phyloP scores from a whole-genome alignment of 1,140 invertebrate species.

The Diprion similis region DNA sequence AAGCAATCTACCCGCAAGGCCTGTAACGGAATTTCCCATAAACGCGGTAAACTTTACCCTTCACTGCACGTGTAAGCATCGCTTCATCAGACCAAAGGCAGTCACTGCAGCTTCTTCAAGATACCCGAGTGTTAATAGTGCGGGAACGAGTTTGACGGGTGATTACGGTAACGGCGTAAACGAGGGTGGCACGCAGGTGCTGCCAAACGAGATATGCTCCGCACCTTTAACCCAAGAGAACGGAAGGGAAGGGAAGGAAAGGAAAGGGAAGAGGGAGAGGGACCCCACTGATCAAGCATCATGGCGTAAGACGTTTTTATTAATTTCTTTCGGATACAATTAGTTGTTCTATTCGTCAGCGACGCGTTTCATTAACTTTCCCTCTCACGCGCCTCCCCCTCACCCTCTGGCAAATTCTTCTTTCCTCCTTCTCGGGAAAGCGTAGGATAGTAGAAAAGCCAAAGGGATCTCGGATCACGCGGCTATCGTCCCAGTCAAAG shows the following conservation, averaged over 20 bases:
- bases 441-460: not conserved
- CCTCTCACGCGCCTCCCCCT: not conserved
- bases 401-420: not conserved
- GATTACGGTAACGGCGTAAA: not conserved
- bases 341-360: constrained; percentile 62
- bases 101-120: no score
- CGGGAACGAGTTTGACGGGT: not conserved
- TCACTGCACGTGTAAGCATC: no score
- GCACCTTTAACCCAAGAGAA: no score
- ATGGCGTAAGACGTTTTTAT: constrained; percentile 54
- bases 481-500: not conserved
- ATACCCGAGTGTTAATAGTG: no score
- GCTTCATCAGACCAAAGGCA: no score
- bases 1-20: no score
- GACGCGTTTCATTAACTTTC: constrained; percentile 58
- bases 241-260: no score
- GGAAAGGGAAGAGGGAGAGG: no score
- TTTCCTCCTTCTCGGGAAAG: not conserved
- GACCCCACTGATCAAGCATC: not conserved
- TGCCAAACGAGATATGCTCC: not conserved
- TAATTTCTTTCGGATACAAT: constrained; percentile 63
- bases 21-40: no score
- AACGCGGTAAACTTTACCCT: no score
- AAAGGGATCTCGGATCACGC: not conserved
- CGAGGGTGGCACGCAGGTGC: constrained; percentile 3